Conservation (phyloP, 2,888 invertebrate species). For the Sphinx pinastri region DNA sequence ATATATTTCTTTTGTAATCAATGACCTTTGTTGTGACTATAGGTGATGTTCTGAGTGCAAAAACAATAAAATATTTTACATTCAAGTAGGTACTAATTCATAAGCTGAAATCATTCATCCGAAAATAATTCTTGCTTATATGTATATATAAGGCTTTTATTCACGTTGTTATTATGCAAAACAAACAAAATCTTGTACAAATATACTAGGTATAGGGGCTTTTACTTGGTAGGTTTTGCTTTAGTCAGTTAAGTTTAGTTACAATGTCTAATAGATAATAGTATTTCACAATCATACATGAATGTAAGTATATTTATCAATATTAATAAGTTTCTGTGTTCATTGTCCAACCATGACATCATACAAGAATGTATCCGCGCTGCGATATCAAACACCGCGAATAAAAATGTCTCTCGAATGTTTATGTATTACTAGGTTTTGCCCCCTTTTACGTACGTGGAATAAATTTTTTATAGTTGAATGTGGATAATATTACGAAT, state of each 20-base stretch:
- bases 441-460: too few relatives aligned
- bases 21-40: background rate
- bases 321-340: slow-evolving; percentile 4
- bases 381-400: background rate
- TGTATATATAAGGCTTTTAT: too few relatives aligned
- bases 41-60: background rate
- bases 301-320: background rate
- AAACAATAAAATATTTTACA: too few relatives aligned
- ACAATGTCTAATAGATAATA: background rate
- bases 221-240: background rate
- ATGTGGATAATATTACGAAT: background rate
- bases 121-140: too few relatives aligned
- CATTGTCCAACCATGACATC: background rate
- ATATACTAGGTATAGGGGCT: too few relatives aligned
- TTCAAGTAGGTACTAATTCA: background rate
- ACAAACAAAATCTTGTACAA: too few relatives aligned
- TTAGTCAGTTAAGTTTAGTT: too few relatives aligned
- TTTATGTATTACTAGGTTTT: too few relatives aligned
- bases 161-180: background rate
- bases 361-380: background rate
- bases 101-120: background rate
- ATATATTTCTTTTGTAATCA: background rate
- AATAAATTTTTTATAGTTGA: background rate
- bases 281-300: background rate
- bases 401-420: background rate